These are phyloP conservation scores for Rallus limicola DNA, from an alignment of 2,113 vertebrate genomes.

Conservation along the genomic window DNA sequence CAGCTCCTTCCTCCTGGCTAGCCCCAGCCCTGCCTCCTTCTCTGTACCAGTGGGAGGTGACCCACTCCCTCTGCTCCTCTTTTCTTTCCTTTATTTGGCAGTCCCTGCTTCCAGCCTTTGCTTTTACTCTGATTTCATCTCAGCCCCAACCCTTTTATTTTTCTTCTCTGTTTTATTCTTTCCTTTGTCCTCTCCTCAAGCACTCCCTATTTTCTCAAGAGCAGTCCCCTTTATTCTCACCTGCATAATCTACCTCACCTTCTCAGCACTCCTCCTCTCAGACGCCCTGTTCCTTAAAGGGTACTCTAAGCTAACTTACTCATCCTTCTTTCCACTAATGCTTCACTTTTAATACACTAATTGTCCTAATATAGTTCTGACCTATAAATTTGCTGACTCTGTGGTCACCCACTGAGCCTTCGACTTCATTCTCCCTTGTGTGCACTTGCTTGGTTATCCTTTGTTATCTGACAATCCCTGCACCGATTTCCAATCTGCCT, in stretches of 20 bases:
- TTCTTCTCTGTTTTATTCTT: neutral
- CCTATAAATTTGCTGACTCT: neutral
- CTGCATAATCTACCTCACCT: neutral
- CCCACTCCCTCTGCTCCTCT: neutral
- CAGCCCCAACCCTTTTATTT: neutral
- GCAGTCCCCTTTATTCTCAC: neutral
- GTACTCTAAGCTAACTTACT: neutral
- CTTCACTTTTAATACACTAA: neutral
- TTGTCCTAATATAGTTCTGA: neutral
- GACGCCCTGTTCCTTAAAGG: neutral
- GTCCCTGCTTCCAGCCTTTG: neutral
- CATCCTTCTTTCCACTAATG: neutral
- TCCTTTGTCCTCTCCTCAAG: neutral
- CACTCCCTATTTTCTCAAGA: neutral
- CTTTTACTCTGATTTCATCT: neutral
- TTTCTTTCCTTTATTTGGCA: neutral
- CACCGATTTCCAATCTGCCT: neutral
- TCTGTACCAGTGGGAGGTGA: neutral
- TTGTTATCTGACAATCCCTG: neutral
- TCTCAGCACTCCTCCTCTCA: neutral
- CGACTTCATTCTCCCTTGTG: neutral
- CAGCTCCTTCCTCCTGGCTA: neutral
- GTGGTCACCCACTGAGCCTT: neutral
- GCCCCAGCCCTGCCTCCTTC: neutral
- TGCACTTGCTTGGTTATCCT: neutral